phyloP scores from a whole-genome alignment of 64 coral and sea anemone genomes.

The Exaiptasia diaphana region DNA sequence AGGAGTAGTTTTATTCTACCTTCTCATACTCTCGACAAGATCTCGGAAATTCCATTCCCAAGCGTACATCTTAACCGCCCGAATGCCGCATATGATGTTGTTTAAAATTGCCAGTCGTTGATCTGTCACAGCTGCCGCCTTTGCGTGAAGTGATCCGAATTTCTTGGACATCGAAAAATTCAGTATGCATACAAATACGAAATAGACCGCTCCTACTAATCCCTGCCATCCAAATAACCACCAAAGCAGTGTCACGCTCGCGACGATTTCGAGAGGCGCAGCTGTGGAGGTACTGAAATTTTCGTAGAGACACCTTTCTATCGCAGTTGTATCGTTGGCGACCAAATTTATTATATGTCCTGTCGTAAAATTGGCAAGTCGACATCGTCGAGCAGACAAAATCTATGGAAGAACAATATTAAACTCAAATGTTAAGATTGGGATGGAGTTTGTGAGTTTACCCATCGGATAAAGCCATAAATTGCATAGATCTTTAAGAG shows the following conservation, averaged over 20 bases:
- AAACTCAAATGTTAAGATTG: background rate
- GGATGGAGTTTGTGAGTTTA: background rate
- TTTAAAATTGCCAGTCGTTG: constrained; percentile 27
- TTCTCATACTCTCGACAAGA: constrained; percentile 12
- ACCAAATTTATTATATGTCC: constrained; percentile 6
- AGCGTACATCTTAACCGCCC: constrained; percentile 56
- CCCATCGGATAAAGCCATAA: background rate
- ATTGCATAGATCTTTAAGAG: background rate
- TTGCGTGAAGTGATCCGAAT: background rate
- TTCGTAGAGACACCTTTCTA: background rate
- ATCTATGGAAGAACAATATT: background rate
- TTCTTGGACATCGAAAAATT: background rate
- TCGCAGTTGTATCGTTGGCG: background rate
- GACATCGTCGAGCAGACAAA: background rate
- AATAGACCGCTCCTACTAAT: constrained; percentile 9
- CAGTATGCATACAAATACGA: constrained; percentile 13
- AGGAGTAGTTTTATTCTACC: too few relatives aligned
- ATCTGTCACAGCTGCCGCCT: constrained; percentile 6
- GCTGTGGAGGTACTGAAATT: background rate
- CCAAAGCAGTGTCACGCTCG: constrained; percentile 1
- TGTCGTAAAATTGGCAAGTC: background rate
- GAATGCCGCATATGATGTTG: constrained; percentile 37
- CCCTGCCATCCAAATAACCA: constrained; percentile 35
- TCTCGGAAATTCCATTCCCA: constrained; percentile 54
- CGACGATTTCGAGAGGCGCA: background rate